Conservation (phyloP, 2,113 vertebrate genomes). For the Rhodinocichla rosea region DNA sequence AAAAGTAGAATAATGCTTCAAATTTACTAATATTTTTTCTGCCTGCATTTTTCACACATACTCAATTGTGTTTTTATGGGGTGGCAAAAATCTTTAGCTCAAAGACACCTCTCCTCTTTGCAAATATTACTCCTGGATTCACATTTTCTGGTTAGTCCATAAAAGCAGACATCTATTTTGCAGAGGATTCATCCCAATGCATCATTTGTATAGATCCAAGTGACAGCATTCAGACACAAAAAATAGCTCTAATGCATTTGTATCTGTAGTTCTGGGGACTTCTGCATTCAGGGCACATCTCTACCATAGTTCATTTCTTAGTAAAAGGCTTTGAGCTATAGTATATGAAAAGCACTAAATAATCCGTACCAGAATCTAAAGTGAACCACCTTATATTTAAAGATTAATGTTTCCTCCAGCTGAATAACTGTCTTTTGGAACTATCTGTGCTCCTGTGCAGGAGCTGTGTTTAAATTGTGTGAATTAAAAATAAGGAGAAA, state of each 20-base stretch:
- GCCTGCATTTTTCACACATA: neutral
- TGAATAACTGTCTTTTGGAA: conserved; percentile 1
- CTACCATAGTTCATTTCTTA: conserved; percentile 41
- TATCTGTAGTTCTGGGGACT: neutral
- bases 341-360: conserved; percentile 48
- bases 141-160: neutral
- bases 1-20: neutral
- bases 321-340: conserved; percentile 57
- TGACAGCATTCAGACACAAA: conserved; percentile 52
- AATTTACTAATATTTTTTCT: neutral
- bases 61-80: neutral
- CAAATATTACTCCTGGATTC: neutral
- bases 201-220: neutral
- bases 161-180: conserved; percentile 53
- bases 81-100: neutral
- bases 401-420: conserved; percentile 63
- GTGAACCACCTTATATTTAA: conserved; percentile 57
- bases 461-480: neutral
- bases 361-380: conserved; percentile 19
- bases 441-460: neutral
- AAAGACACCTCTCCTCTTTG: neutral
- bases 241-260: neutral
- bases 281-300: conserved; percentile 55
- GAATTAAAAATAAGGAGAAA: conserved; percentile 3
- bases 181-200: neutral